Base-by-base conservation (phyloP, 37 sponge, comb jelly and placozoan genomes). In the Bolinopsis microptera region DNA sequence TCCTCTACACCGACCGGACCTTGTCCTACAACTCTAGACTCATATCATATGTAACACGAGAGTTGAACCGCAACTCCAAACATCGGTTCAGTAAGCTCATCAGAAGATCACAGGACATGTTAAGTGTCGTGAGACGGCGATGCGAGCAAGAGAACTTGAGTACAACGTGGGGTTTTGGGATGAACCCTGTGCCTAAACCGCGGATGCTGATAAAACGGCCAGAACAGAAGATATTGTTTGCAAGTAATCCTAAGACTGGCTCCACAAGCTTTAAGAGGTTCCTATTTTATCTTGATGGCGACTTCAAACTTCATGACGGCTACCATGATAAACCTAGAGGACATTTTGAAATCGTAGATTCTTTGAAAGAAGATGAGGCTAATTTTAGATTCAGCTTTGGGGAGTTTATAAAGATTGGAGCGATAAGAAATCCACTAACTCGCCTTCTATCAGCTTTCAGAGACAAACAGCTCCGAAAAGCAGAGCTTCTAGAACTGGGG, bases 191-290 rank as follows among this genome's bases (percentile, higher is more conserved):
- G 16, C 74, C 74, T 26, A 70, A 80, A 35, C 82, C 82, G 2
- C 35, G 82, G 35, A 32, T 80, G 38, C 22, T 80, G 82, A 31
- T 80, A 16, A 16, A 34, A 24, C 24, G 38, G 0, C 36, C 16
- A 30, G 1, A 31, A 33, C 16, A 36, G 35, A 32, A 80, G 1
- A 34, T 80, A 21, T 1, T 80, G 35, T 80, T 30, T 35, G 38
- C 82, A 22, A 80, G 38, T 22, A 80, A 80, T 30, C 82, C 82
- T 80, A 80, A 80, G 32, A 80, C 82, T 13, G 82, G 82, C 2
- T 23, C 32, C 16, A 80, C 82, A 2, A 80, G 82, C 22, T 80
- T 80, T 37, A 80, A 34, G 82, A 34, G 23, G 82, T 80, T 80
- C 37, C 82, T 80, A 8, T 80, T 36, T 34, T 34, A 36, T 8